Percentiles rank a stretch among this genome's conserved stretches.
Conservation (phyloP, 2,888 invertebrate species). For the Yponomeuta plumbellus region DNA sequence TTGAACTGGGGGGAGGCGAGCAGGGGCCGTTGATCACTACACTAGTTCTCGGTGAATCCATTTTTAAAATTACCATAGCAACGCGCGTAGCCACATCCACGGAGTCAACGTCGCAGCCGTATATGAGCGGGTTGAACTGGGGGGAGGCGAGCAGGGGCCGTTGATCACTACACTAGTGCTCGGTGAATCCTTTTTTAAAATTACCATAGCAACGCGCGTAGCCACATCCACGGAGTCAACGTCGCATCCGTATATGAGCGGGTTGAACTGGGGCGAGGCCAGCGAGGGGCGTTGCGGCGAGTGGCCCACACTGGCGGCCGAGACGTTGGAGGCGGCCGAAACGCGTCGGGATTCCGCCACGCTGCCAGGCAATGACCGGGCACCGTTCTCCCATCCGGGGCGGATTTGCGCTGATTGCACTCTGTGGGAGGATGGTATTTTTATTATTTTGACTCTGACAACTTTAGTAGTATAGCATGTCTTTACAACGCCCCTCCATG, state of each 20-base stretch:
- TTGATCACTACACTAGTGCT: no score
- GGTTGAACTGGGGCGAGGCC: slow-evolving; percentile 80
- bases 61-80: slow-evolving; percentile 50
- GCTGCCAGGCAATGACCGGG: slow-evolving; percentile 46
- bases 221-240: slow-evolving; percentile 99
- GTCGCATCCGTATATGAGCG: slow-evolving; percentile 94
- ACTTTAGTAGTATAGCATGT: no score
- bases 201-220: slow-evolving; percentile 96
- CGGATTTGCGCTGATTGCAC: slow-evolving; percentile 52
- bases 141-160: slow-evolving; percentile 64
- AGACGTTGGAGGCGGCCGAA: slow-evolving; percentile 47
- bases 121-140: slow-evolving; percentile 87
- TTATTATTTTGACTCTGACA: no score
- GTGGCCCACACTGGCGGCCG: slow-evolving; percentile 48
- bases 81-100: no score
- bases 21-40: slow-evolving; percentile 62
- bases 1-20: slow-evolving; percentile 79
- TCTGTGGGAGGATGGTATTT: slow-evolving; percentile 29
- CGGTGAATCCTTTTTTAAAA: no score
- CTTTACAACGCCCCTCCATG: no score
- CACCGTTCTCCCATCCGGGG: slow-evolving; percentile 34
- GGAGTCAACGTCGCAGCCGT: slow-evolving; percentile 96
- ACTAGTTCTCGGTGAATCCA: slow-evolving; percentile 50
- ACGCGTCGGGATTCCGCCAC: slow-evolving; percentile 64
- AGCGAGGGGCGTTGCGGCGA: slow-evolving; percentile 65